Percentiles rank a stretch among this genome's conserved stretches.
phyloP scores from a whole-genome alignment of 2,797 vertebrate genomes.

The Menidia menidia region DNA sequence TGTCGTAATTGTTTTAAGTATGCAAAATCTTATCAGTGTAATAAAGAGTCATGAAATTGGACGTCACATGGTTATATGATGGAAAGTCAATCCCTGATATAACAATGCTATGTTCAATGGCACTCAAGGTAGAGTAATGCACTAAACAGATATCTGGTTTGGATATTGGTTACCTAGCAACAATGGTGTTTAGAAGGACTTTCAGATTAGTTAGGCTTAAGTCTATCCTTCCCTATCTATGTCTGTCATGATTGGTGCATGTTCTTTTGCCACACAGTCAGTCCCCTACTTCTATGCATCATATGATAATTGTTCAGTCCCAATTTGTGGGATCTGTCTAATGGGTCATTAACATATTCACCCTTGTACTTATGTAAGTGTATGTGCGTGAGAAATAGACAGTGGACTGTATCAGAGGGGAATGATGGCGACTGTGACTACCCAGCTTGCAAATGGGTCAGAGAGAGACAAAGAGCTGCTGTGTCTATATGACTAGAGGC shows the following conservation, averaged over 20 bases:
- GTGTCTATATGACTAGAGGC: constrained; percentile 63
- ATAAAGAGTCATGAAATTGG: constrained; percentile 25
- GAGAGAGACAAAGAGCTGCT: constrained; percentile 72
- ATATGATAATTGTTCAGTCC: constrained; percentile 2
- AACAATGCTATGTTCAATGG: no score
- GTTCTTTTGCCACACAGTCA: constrained; percentile 29
- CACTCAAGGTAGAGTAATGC: constrained; percentile 41
- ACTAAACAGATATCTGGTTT: constrained; percentile 19
- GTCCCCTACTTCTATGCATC: constrained; percentile 12
- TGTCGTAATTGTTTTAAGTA: constrained; percentile 28
- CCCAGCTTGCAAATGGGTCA: constrained; percentile 60
- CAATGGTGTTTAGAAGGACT: constrained; percentile 44
- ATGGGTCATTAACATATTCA: constrained; percentile 29
- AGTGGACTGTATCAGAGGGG: constrained; percentile 50
- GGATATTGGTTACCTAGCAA: constrained; percentile 63
- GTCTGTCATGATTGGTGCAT: constrained; percentile 25
- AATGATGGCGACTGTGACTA: constrained; percentile 54
- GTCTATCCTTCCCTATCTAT: constrained; percentile 32
- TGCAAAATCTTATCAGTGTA: not conserved
- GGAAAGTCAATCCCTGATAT: no score
- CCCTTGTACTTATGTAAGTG: constrained; percentile 3
- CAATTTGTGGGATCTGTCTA: constrained; percentile 30
- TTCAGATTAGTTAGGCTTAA: constrained; percentile 65
- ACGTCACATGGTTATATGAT: no score
- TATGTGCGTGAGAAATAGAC: not conserved